These are phyloP conservation scores for Falcaria lacertinaria DNA, from an alignment of 2,888 invertebrate species.

Conservation along the genomic window DNA sequence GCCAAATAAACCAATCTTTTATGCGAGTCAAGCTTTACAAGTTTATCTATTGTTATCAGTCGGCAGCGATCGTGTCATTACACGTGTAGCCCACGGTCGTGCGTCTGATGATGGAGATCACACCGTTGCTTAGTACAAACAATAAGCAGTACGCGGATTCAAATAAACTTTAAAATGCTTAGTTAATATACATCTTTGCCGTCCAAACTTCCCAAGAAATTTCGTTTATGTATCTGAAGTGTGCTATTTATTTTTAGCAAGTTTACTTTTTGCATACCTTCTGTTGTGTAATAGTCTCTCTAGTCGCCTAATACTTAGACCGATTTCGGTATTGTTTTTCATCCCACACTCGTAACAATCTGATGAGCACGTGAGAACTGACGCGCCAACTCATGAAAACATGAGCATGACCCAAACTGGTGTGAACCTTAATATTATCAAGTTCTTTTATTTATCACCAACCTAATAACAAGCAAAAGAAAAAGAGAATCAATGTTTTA, in stretches of 20 bases:
- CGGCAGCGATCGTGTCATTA: conserved; percentile 61
- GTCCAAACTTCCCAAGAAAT: no score
- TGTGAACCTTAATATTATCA: conserved; percentile 37
- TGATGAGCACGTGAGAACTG: conserved; percentile 68
- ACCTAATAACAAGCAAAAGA: no score
- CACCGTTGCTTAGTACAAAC: conserved; percentile 23
- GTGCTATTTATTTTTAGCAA: no score
- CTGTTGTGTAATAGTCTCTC: neutral
- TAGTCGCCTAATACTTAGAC: conserved; percentile 12
- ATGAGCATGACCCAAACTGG: conserved; percentile 49
- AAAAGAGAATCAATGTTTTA: no score
- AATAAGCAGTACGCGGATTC: conserved; percentile 3
- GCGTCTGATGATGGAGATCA: conserved; percentile 54
- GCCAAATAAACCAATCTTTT: conserved; percentile 38
- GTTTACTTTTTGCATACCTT: no score
- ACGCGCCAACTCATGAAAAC: conserved; percentile 45
- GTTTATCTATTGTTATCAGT: conserved; percentile 68
- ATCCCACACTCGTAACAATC: conserved; percentile 57
- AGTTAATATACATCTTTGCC: no score
- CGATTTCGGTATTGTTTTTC: conserved; percentile 34
- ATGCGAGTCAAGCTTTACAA: conserved; percentile 52
- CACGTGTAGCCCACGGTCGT: conserved; percentile 63
- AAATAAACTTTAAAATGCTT: no score
- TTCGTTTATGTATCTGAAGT: no score
- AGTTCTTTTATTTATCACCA: conserved; percentile 23